Conservation (phyloP, 2,888 invertebrate species). For the Cephus pygmeus region DNA sequence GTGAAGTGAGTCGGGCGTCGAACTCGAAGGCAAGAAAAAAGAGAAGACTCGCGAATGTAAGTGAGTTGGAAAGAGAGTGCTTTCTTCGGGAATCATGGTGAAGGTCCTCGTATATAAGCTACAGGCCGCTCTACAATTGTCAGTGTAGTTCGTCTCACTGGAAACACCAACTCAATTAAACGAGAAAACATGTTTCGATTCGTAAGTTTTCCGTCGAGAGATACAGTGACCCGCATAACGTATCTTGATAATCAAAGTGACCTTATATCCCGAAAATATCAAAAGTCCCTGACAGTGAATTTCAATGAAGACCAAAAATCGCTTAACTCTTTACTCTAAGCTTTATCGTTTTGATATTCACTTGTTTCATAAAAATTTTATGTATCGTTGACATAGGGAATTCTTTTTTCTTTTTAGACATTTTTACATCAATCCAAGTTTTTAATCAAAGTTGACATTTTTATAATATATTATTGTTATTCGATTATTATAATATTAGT, state of each 20-base stretch:
- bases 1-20: slow-evolving; percentile 20
- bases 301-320: background rate
- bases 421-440: background rate
- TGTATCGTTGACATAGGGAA: background rate
- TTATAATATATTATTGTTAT: background rate
- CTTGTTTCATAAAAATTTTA: background rate
- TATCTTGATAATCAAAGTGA: background rate
- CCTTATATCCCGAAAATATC: background rate
- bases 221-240: background rate
- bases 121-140: slow-evolving; percentile 51
- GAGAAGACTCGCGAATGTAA: slow-evolving; percentile 42
- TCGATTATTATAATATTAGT: background rate
- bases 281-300: background rate
- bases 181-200: slow-evolving; percentile 37
- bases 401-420: background rate
- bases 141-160: slow-evolving; percentile 47
- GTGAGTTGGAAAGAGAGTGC: slow-evolving; percentile 56
- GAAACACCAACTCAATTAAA: slow-evolving; percentile 26
- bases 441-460: background rate
- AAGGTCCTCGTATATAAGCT: slow-evolving; percentile 64
- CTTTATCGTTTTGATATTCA: background rate
- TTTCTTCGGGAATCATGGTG: slow-evolving; percentile 59
- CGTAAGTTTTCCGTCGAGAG: slow-evolving; percentile 36
- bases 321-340: background rate
- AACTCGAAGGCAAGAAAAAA: slow-evolving; percentile 20